Evolutionary conservation across 2,797 vertebrate species (phyloP), one percentile per base, ranked within the genome.

Genomic region (Astyanax mexicanus): DNA sequence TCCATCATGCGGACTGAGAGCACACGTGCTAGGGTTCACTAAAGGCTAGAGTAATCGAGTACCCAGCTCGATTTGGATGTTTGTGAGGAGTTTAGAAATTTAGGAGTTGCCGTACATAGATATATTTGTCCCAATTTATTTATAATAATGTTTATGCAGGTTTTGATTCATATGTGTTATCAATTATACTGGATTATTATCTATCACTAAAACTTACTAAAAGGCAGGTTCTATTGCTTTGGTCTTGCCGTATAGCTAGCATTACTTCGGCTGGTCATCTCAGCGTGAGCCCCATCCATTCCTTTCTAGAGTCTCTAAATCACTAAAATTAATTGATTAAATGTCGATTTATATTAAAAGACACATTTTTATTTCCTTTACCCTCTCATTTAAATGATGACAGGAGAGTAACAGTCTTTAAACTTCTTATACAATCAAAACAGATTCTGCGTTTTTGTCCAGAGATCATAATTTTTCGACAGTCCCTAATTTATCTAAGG

Each of bases 201-300:
- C n/a, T n/a, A n/a, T n/a, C n/a, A n/a, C n/a, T n/a, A n/a, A n/a
- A n/a, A n/a, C n/a, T n/a, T n/a, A n/a, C n/a, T n/a, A n/a, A n/a
- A n/a, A n/a, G n/a, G n/a, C n/a, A n/a, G n/a, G 3, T 10, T 84
- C 42, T 75, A 71, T 60, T 86, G 67, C n/a, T 78, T 80, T 27
- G 45, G 85, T 65, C 83, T 85, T 49, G 2, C 1, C 7, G 10
- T 4, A n/a, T n/a, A n/a, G n/a, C n/a, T n/a, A n/a, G n/a, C n/a
- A n/a, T 19, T 10, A 13, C 15, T 38, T 4, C 8, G 5, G 29
- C 27, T 75, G 45, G 42, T 13, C 47, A 51, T 51, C 25, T 9
- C 52, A 13, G 6, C 44, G 60, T 32, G 1, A 0, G 9, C 51
- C 51, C 51, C 10, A 54, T 23, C 55, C 11, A 7, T 27, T 4